These are phyloP conservation scores for Eupleurogrammus muticus DNA, from an alignment of 2,797 vertebrate species.

Conservation along the genomic window DNA sequence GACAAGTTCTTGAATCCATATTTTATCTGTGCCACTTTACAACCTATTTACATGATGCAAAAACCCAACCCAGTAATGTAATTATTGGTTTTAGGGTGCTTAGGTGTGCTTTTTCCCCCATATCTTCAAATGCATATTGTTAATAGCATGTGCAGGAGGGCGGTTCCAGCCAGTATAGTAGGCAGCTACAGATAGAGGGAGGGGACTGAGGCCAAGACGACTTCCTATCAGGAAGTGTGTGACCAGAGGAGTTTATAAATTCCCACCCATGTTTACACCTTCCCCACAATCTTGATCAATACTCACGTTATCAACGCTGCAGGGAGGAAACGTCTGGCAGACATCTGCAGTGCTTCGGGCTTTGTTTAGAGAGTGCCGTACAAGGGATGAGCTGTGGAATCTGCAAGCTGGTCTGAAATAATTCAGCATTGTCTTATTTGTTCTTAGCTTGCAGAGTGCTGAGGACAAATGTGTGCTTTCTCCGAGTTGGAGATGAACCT, in stretches of 20 bases:
- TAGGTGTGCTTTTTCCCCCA: too few species aligned
- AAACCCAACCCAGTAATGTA: too few species aligned
- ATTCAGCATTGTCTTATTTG: background rate
- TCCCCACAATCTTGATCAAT: conserved; percentile 47
- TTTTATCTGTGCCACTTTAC: too few species aligned
- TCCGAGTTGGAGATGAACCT: conserved; percentile 4
- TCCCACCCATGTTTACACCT: conserved; percentile 52
- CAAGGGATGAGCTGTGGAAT: conserved; percentile 24
- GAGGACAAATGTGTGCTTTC: background rate
- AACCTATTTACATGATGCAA: too few species aligned
- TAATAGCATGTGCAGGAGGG: conserved; percentile 23
- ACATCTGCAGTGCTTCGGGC: background rate
- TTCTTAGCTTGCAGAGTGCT: background rate
- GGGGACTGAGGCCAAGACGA: conserved; percentile 40
- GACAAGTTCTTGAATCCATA: too few species aligned
- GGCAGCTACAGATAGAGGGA: conserved; percentile 33
- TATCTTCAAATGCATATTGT: background rate
- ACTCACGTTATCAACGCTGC: conserved; percentile 32
- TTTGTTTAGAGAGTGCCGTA: conserved; percentile 15
- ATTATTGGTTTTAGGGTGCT: too few species aligned
- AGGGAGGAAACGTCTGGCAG: conserved; percentile 60
- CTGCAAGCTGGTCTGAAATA: conserved; percentile 14
- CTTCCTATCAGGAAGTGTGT: conserved; percentile 61
- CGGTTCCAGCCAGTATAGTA: background rate
- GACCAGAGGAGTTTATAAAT: conserved; percentile 72